Percentiles rank a stretch among this genome's conserved stretches.
Evolutionary conservation across 2,113 vertebrate genomes (phyloP).

Genomic region (Rhinogobius similis): DNA sequence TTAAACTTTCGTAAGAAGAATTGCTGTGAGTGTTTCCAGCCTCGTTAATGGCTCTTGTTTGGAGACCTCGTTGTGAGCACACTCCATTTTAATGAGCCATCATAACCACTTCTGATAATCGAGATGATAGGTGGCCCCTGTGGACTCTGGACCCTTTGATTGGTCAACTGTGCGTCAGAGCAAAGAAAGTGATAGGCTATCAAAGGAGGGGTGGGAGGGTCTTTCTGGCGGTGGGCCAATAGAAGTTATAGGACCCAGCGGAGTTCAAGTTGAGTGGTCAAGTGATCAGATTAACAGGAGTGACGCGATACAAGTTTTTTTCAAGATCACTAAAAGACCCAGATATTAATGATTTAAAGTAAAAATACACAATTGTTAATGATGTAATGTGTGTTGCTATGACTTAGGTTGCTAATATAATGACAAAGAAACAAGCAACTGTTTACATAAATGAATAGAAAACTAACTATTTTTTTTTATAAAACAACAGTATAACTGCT

Average conservation of each 20-base stretch:
- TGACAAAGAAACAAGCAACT: too few relatives aligned
- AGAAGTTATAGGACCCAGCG: conserved; percentile 63
- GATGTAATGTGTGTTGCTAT: not conserved
- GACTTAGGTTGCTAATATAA: too few relatives aligned
- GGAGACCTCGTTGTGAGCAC: conserved; percentile 66
- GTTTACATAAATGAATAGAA: too few relatives aligned
- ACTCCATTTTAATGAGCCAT: conserved; percentile 78
- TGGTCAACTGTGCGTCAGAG: conserved; percentile 33
- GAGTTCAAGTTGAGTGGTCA: conserved; percentile 39
- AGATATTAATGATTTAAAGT: not conserved
- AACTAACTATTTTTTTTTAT: too few relatives aligned
- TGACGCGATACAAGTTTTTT: conserved; percentile 18
- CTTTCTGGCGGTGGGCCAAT: conserved; percentile 53
- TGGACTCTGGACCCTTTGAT: conserved; percentile 61
- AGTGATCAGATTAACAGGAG: conserved; percentile 48
- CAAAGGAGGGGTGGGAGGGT: conserved; percentile 57
- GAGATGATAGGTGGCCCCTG: conserved; percentile 64
- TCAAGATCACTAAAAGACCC: not conserved
- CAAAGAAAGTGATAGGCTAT: conserved; percentile 64
- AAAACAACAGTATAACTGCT: too few relatives aligned
- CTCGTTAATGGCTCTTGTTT: conserved; percentile 56
- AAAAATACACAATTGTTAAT: not conserved
- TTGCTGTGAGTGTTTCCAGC: conserved; percentile 43
- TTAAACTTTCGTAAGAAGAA: too few relatives aligned
- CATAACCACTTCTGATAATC: conserved; percentile 76